phyloP scores from a whole-genome alignment of 2,888 invertebrate genomes.

The Himalopsyche tibetana region DNA sequence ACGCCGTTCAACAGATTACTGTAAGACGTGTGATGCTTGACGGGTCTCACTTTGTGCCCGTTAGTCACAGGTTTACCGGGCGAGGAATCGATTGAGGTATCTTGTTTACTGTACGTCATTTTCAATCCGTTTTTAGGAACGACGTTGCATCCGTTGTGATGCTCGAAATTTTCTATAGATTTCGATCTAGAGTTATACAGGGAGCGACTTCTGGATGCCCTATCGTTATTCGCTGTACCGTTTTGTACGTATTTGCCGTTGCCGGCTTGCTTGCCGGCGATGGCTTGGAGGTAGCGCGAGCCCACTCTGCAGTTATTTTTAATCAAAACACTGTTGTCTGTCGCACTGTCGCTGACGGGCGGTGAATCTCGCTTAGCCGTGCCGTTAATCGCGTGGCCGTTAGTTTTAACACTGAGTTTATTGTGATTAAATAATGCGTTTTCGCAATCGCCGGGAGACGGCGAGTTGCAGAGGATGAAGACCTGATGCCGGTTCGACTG shows the following conservation, averaged over 20 bases:
- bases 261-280: constrained; percentile 70
- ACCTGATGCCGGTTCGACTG: constrained; percentile 45
- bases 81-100: constrained; percentile 38
- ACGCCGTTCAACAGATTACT: constrained; percentile 72
- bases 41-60: constrained; percentile 70
- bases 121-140: constrained; percentile 50
- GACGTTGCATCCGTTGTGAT: constrained; percentile 44
- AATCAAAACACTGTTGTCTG: constrained; percentile 70
- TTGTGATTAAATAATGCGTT: constrained; percentile 32
- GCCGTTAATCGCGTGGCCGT: constrained; percentile 52
- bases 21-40: constrained; percentile 75
- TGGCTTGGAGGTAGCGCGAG: constrained; percentile 74
- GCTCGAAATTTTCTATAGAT: constrained; percentile 76
- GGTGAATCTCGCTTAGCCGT: constrained; percentile 65
- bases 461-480: constrained; percentile 28
- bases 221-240: constrained; percentile 73
- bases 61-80: constrained; percentile 42
- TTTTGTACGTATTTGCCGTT: constrained; percentile 71
- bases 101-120: constrained; percentile 42
- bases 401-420: constrained; percentile 46
- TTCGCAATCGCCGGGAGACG: constrained; percentile 41
- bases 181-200: constrained; percentile 73
- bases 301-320: constrained; percentile 75
- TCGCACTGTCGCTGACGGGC: constrained; percentile 69
- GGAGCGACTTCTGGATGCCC: constrained; percentile 69